Base-by-base conservation (phyloP, 2,888 invertebrate genomes). In the Agonopterix subpropinquella region DNA sequence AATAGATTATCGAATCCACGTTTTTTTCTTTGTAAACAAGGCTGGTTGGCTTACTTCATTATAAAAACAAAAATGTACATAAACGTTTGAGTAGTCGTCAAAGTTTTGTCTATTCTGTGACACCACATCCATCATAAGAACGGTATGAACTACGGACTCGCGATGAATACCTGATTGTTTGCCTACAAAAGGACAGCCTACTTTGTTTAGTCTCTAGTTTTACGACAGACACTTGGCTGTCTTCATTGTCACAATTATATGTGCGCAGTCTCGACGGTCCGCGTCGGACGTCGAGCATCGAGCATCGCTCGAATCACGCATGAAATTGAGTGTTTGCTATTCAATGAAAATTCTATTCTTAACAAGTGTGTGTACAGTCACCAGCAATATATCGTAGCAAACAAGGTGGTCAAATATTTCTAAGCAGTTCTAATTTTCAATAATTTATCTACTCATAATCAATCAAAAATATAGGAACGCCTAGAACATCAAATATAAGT, bases 181-280 rank as follows among this genome's bases (percentile, higher is more conserved):
- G 70, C 61, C 71, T 70, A 74, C 79, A 80, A 77, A 78, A 80
- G 79, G 77, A 74, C 73, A 73, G 68, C 70, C 70, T 73, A 77
- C 73, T 77, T 77, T 80, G 73, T 80, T 69, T 73, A 68, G 71
- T 76, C 69, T 77, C 69, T 76, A 77, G 75, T 80, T 81, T 81
- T 83, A 81, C 80, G 82, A 78, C 72, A 80, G 78, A 80, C 79
- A 74, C 77, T 80, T 80, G 74, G 73, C 77, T 77, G 72, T 74
- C 73, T 78, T 75, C 73, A 79, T 80, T 80, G 82, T 82, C 74
- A 76, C 74, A 76, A 77, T 80, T 66, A 71, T 72, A 70, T 65
- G 61, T 57, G 61, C 58, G 58, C 61, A 36, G 47, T 56, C 58
- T 64, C 62, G 67, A 68, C 71, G 63, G 70, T 64, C 65, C 59